Evolutionary conservation across 2,888 invertebrate genomes (phyloP).

Genomic region (Caenorhabditis sp.): DNA sequence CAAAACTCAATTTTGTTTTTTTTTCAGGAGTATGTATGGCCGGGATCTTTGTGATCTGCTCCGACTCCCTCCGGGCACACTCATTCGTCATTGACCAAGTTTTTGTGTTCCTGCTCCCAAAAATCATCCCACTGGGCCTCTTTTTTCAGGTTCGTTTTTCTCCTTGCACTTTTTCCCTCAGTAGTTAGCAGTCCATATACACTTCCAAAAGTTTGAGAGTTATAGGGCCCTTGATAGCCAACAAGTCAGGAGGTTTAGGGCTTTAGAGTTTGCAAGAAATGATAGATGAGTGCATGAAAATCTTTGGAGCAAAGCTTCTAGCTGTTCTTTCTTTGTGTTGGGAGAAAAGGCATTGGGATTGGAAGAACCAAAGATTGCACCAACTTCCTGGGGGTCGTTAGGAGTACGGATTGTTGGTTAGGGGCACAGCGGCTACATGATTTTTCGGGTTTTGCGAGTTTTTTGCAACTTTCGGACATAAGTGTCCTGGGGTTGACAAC

Average conservation of each 20-base stretch:
- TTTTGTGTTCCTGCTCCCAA: constrained; percentile 77
- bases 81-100: constrained; percentile 77
- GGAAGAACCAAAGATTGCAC: background rate
- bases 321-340: background rate
- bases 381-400: background rate
- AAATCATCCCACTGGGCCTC: constrained; percentile 78
- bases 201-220: constrained; percentile 39
- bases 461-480: constrained; percentile 32
- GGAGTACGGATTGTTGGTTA: background rate
- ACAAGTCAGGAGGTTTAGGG: too few species aligned
- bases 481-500: constrained; percentile 19
- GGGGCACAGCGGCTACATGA: constrained; percentile 18
- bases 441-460: constrained; percentile 27
- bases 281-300: background rate
- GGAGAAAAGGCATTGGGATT: background rate
- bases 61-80: constrained; percentile 77
- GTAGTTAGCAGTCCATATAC: constrained; percentile 58
- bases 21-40: constrained; percentile 78
- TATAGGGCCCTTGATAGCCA: constrained; percentile 47
- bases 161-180: constrained; percentile 1
- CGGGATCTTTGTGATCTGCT: constrained; percentile 78
- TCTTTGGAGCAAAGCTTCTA: background rate
- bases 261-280: background rate
- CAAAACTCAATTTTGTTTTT: background rate
- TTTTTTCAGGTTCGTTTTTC: constrained; percentile 73